Base-by-base conservation (phyloP, 2,113 vertebrate species). In the Lamprotornis superbus region DNA sequence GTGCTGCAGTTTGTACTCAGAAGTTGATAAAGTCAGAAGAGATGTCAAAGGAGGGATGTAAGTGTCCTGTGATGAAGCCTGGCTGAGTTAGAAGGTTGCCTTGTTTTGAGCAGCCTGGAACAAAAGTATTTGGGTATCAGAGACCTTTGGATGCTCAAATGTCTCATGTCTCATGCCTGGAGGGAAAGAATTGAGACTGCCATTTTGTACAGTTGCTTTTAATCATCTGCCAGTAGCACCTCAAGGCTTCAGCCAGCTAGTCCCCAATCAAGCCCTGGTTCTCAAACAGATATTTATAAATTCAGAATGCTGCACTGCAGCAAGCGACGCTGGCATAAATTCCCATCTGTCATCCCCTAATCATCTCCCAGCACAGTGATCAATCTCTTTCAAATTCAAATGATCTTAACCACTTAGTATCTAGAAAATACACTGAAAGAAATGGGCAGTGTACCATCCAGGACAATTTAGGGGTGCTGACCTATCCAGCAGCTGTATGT, bases 261-360 rank as follows among this genome's bases (percentile, higher is more conserved):
- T 84, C 70, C 83, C 87, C 93, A 87, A 79, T 95, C 91, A 90
- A 78, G 90, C 85, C 82, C 75, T 78, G 35, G 52, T 73, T 94
- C 94, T 95, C 87, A 77, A 80, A 30, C 31, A 83, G 79, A 79
- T 93, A 86, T 90, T 94, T 96, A 88, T 90, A 90, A 93, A 89
- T 86, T 74, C 79, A 94, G 44, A 94, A 68, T 87, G 63, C 90
- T 94, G 92, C 88, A 90, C 56, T 92, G 90, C 95, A 96, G 90
- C 74, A 83, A 77, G 71, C 0, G 0, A 64, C 1, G 0, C 68
- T 80, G 60, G 68, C 92, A 78, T 90, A 73, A 93, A 89, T 86
- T 89, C 90, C 79, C 68, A 80, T 95, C 92, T 96, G 73, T 92
- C 92, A 60, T 90, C 49, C 83, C 44, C 85, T 93, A 93, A 95